A percentile compares a stretch with the other conserved stretches of the same genome.
Evolutionary conservation across 2,888 invertebrate species (phyloP).

Genomic region (Cephus sareptanus): DNA sequence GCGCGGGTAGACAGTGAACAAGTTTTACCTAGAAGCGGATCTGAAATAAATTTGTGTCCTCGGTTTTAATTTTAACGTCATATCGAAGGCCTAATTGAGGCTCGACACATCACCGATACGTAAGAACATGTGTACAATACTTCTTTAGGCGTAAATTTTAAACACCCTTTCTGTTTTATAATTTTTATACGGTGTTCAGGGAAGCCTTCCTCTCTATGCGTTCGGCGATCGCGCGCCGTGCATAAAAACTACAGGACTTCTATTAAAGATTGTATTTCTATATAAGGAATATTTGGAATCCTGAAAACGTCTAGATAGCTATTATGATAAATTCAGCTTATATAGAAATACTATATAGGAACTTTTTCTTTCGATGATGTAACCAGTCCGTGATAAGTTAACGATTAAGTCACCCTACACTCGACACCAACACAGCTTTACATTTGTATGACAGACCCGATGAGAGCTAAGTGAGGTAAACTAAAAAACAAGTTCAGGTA

Average conservation of each 20-base stretch:
- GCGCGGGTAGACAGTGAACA: not conserved
- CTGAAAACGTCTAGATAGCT: slow-evolving; percentile 44
- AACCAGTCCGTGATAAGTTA: not conserved
- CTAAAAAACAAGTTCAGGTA: not conserved
- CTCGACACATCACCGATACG: slow-evolving; percentile 44
- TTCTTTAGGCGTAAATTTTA: slow-evolving; percentile 52
- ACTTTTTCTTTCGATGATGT: not conserved
- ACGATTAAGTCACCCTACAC: not conserved
- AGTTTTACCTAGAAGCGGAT: not conserved
- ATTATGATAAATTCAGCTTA: slow-evolving; percentile 46
- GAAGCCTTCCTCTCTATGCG: slow-evolving; percentile 39
- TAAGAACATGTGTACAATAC: slow-evolving; percentile 48
- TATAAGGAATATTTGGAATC: slow-evolving; percentile 39
- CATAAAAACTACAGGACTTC: slow-evolving; percentile 43
- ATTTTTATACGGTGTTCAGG: slow-evolving; percentile 54
- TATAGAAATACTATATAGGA: slow-evolving; percentile 36
- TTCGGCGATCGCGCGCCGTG: slow-evolving; percentile 35
- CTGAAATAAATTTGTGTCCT: not conserved
- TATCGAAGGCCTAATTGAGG: slow-evolving; percentile 53
- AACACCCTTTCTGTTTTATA: slow-evolving; percentile 54
- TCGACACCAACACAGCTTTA: not conserved
- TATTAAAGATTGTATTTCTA: slow-evolving; percentile 41
- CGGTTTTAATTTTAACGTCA: slow-evolving; percentile 5
- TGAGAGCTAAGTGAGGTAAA: slow-evolving; percentile 9
- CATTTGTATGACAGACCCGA: slow-evolving; percentile 13